Evolutionary conservation across 1,140 invertebrate genomes (phyloP), one percentile per base, ranked within the genome.

Genomic region (Alviniconcha marisindica): DNA sequence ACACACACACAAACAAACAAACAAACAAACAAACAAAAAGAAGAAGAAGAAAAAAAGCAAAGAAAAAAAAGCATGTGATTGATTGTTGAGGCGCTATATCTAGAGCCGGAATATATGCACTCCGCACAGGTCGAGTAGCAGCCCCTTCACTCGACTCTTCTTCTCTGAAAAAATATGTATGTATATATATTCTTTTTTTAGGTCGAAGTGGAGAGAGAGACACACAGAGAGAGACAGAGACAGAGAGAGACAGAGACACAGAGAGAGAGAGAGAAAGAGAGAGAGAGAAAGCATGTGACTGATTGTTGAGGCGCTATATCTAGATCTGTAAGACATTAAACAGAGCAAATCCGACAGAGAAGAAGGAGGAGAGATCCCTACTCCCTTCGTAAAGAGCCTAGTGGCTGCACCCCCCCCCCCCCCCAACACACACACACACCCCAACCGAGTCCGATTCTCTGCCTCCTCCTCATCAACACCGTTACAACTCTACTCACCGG

Each of bases 71-170:
- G 7, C 7, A 48, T 48, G 18, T n/a, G n/a, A n/a, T n/a, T n/a
- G n/a, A n/a, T n/a, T n/a, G n/a, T n/a, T n/a, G n/a, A n/a, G n/a
- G n/a, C n/a, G n/a, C n/a, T n/a, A n/a, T n/a, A n/a, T n/a, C n/a
- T n/a, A n/a, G n/a, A n/a, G n/a, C n/a, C n/a, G n/a, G n/a, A 48
- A 48, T 10, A 48, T 18, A 48, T 85, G 48, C 24, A 78, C 28
- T 24, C 77, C 77, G 36, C 77, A 78, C 18, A 78, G 18, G 31
- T 51, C 40, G 51, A 78, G 38, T 0, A 54, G 36, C 14, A 78
- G 3, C n/a, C 60, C 56, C 21, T 40, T 40, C 21, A 78, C 4
- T 4, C 28, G 42, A 2, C 15, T 77, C 3, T 12, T n/a, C 38
- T 28, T 76, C 38, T 40, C 38, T 77, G 66, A n/a, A 5, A 36